phyloP scores from a whole-genome alignment of 37 sponge, comb jelly and placozoan species.

The Hexactinellida sp. region DNA sequence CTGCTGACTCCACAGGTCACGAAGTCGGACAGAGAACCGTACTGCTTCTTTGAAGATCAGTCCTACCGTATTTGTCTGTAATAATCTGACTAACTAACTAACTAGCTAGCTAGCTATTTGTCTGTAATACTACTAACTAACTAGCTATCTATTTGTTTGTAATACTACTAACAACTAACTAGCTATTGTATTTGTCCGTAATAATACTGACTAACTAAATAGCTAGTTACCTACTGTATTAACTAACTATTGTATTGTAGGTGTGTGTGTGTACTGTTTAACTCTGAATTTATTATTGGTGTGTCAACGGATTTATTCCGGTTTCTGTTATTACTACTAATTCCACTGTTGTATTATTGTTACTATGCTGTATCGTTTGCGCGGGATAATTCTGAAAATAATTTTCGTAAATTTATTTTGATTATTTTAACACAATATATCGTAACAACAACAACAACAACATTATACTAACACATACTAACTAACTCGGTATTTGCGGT shows the following conservation, averaged over 20 bases:
- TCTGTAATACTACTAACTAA: background rate
- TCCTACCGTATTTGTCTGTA: background rate
- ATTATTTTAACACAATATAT: background rate
- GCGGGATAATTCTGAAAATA: background rate
- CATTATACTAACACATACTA: background rate
- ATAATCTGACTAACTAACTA: background rate
- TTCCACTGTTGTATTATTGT: too few species aligned
- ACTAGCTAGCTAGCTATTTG: background rate
- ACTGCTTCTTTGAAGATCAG: background rate
- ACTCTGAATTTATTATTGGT: too few species aligned
- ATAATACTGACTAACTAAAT: too few species aligned
- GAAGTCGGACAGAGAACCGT: background rate
- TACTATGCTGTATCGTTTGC: too few species aligned
- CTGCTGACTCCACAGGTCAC: background rate
- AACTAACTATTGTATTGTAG: too few species aligned
- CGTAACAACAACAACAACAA: background rate
- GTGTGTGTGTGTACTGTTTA: too few species aligned
- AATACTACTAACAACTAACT: too few species aligned
- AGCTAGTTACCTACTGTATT: too few species aligned
- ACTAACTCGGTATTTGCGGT: background rate
- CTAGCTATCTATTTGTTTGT: background rate
- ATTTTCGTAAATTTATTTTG: background rate
- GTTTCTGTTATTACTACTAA: too few species aligned
- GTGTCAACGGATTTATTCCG: too few species aligned
- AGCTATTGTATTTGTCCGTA: too few species aligned